Evolutionary conservation across 2,113 vertebrate species (phyloP).

Genomic region (Diphyllodes magnificus): DNA sequence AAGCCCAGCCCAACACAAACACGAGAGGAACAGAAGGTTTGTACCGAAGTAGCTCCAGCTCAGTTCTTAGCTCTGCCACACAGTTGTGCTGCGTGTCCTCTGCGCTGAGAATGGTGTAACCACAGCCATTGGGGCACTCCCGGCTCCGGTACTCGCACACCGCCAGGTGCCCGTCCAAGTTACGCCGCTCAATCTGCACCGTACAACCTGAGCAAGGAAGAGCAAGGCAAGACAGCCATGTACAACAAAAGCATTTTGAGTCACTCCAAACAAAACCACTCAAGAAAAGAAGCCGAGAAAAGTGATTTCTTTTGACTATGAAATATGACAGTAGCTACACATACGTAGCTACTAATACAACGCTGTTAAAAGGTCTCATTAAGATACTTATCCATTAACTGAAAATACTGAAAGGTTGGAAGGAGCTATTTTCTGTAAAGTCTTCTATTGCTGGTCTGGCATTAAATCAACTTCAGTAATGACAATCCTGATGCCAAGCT

Average conservation of each 20-base stretch:
- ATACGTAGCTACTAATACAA: background rate
- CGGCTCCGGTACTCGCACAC: slow-evolving; percentile 80
- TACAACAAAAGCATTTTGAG: background rate
- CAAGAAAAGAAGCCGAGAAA: background rate
- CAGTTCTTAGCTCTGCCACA: slow-evolving; percentile 80
- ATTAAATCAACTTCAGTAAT: background rate
- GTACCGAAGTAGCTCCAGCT: slow-evolving; percentile 84
- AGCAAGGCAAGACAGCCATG: background rate
- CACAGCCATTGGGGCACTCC: slow-evolving; percentile 81
- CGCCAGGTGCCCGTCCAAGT: slow-evolving; percentile 78
- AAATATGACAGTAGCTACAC: background rate
- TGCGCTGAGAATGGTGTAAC: slow-evolving; percentile 71
- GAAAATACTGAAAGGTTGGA: background rate
- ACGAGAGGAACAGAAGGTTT: background rate
- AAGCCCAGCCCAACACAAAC: background rate
- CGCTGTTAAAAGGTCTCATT: background rate
- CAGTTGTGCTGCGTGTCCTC: slow-evolving; percentile 83
- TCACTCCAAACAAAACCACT: background rate
- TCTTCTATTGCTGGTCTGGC: background rate
- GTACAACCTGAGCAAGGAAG: slow-evolving; percentile 70
- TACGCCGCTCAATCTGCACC: slow-evolving; percentile 74
- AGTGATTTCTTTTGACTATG: background rate
- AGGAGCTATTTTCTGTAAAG: background rate
- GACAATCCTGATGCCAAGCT: background rate
- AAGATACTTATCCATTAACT: background rate